Evolutionary conservation across 2,797 vertebrate genomes (phyloP).

Genomic region (Sebastes wilsoni): DNA sequence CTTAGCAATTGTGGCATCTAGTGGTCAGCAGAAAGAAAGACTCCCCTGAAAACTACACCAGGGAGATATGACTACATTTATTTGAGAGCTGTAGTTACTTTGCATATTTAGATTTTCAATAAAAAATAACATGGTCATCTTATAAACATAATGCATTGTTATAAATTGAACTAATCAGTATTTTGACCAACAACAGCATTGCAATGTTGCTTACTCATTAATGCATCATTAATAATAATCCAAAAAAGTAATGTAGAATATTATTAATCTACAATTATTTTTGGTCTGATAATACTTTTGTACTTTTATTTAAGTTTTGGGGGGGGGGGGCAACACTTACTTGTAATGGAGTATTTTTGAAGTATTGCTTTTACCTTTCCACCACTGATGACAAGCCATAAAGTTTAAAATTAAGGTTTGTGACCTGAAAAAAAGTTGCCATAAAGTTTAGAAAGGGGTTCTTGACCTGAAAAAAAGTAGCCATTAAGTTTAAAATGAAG

Average conservation of each 20-base stretch:
- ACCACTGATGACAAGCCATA: not conserved
- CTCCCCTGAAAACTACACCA: not conserved
- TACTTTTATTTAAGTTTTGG: not conserved
- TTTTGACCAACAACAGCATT: not conserved
- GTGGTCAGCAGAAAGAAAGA: not conserved
- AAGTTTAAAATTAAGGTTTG: not conserved
- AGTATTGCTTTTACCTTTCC: not conserved
- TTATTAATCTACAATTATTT: not conserved
- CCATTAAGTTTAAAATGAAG: not conserved
- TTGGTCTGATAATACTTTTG: no score
- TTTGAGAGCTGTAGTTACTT: not conserved
- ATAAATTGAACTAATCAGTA: not conserved
- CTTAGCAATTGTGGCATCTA: slow-evolving; percentile 4
- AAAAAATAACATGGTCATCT: not conserved
- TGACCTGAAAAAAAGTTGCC: not conserved
- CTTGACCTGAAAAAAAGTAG: not conserved
- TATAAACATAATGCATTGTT: not conserved
- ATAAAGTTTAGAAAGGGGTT: no score
- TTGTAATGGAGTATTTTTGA: not conserved
- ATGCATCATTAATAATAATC: not conserved
- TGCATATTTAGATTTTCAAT: not conserved
- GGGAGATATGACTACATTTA: not conserved
- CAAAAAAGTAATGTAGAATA: not conserved
- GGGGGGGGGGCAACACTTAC: no score
- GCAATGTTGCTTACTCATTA: not conserved